A percentile compares a stretch with the other conserved stretches of the same genome.
Conservation (phyloP, 2,113 vertebrate species). For the Paraplagusia blochii region DNA sequence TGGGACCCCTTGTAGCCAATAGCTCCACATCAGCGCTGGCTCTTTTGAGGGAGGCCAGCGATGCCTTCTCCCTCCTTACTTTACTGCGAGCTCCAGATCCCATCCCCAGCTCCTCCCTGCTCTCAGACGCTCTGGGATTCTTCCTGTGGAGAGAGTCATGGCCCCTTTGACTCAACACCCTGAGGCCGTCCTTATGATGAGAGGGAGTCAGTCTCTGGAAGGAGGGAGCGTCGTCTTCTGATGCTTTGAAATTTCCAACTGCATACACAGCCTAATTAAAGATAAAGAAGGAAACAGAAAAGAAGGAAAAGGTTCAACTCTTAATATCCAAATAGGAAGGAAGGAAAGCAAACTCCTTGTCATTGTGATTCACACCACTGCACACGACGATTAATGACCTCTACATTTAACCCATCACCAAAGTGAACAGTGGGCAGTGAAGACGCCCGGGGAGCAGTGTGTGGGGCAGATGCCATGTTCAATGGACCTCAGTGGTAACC, state of each 20-base stretch:
- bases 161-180: slow-evolving; percentile 85
- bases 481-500: too few species aligned
- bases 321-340: too few species aligned
- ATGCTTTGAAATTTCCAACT: slow-evolving; percentile 89
- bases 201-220: slow-evolving; percentile 13
- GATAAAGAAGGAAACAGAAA: slow-evolving; percentile 15
- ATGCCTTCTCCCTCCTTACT: slow-evolving; percentile 86
- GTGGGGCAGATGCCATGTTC: too few species aligned
- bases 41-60: slow-evolving; percentile 88
- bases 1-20: slow-evolving; percentile 89
- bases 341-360: too few species aligned
- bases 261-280: slow-evolving; percentile 85
- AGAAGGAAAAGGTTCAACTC: slow-evolving; percentile 14
- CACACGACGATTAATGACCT: too few species aligned
- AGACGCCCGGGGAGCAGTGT: too few species aligned
- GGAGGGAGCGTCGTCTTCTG: slow-evolving; percentile 63
- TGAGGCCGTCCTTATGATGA: slow-evolving; percentile 81
- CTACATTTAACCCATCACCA: too few species aligned
- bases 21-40: slow-evolving; percentile 94
- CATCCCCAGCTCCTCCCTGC: slow-evolving; percentile 87
- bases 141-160: slow-evolving; percentile 94
- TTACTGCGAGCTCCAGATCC: slow-evolving; percentile 72
- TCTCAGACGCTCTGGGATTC: slow-evolving; percentile 86
- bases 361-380: too few species aligned
- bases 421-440: too few species aligned